Conservation (phyloP, 2,888 invertebrate species). For the Willowsia nigromaculata region DNA sequence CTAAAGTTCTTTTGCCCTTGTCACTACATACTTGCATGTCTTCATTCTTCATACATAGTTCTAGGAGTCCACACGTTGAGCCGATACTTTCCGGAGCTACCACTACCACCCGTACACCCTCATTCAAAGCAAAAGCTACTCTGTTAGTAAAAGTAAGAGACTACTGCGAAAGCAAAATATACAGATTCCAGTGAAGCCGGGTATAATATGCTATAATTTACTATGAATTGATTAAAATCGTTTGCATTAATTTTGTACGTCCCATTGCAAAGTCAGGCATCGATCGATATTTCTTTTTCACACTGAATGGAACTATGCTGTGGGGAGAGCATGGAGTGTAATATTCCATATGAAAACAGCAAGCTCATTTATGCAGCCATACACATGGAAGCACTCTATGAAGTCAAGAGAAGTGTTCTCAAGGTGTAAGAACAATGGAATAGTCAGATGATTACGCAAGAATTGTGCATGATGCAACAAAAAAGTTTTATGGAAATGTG, state of each 20-base stretch:
- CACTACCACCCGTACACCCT: background rate
- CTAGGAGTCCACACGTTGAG: too few species aligned
- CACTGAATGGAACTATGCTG: background rate
- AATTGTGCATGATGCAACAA: background rate
- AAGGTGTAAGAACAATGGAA: background rate
- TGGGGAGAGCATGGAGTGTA: background rate
- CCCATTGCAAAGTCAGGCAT: background rate
- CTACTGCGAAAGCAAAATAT: background rate
- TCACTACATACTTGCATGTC: background rate
- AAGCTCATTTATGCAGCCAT: background rate
- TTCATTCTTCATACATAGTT: background rate
- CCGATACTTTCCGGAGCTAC: constrained; percentile 46
- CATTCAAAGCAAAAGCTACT: background rate
- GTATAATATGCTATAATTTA: background rate
- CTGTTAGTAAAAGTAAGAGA: background rate
- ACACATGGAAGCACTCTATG: background rate
- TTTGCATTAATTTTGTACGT: background rate
- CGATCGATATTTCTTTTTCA: constrained; percentile 11
- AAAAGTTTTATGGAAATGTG: background rate
- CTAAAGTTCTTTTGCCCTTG: background rate
- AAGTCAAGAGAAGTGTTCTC: background rate
- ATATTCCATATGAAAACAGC: background rate
- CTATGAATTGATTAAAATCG: background rate
- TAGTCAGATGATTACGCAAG: background rate
- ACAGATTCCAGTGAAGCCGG: background rate